Evolutionary conservation across 2,888 invertebrate species (phyloP).

Genomic region (Thera obeliscata): DNA sequence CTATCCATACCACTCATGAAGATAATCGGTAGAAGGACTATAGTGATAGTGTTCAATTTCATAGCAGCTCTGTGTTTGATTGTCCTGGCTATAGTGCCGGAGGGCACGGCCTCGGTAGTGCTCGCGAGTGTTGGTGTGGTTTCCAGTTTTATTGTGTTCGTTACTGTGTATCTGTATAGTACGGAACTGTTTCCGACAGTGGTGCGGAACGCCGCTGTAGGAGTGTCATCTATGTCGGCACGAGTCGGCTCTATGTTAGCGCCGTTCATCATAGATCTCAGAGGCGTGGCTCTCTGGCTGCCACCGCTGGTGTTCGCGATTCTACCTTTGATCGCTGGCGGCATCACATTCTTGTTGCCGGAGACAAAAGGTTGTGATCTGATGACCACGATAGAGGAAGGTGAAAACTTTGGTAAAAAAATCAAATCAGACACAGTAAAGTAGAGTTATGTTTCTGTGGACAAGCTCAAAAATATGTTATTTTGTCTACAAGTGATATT

Average conservation of each 20-base stretch:
- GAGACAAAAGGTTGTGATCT: conserved; percentile 91
- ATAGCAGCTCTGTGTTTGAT: conserved; percentile 86
- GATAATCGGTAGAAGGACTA: conserved; percentile 86
- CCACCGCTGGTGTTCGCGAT: conserved; percentile 90
- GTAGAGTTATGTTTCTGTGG: not conserved
- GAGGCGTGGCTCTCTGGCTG: conserved; percentile 79
- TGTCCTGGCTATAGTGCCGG: conserved; percentile 82
- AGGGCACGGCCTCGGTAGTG: conserved; percentile 75
- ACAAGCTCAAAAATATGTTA: not conserved
- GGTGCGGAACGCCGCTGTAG: conserved; percentile 93
- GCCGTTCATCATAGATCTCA: conserved; percentile 89
- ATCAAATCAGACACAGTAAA: conserved; percentile 13
- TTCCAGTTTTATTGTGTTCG: conserved; percentile 92
- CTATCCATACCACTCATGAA: conserved; percentile 87
- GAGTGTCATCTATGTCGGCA: conserved; percentile 95
- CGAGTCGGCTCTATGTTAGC: conserved; percentile 94
- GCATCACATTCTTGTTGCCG: conserved; percentile 87
- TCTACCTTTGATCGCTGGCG: conserved; percentile 84
- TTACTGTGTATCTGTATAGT: conserved; percentile 93
- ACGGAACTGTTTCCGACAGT: conserved; percentile 96
- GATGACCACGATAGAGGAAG: conserved; percentile 92
- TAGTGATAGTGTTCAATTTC: conserved; percentile 86
- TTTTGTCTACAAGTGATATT: conserved; percentile 8
- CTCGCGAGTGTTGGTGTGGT: conserved; percentile 90
- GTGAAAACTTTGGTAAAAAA: conserved; percentile 84